Conservation (phyloP, 2,113 vertebrate genomes). For the Pedionomus torquatus region DNA sequence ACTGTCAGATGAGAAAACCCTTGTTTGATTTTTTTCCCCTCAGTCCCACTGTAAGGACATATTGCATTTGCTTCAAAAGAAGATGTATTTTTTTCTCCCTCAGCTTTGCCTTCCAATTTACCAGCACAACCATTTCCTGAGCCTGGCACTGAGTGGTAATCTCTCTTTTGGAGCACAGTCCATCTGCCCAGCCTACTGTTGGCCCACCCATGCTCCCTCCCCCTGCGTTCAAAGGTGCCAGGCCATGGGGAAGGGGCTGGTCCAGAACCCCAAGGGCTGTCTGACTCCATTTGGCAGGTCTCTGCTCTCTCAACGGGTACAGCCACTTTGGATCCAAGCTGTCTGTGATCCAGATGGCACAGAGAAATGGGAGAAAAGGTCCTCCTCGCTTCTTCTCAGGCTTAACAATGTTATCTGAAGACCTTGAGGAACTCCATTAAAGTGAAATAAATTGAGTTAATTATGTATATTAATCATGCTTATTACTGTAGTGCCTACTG, state of each 20-base stretch:
- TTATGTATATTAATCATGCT: neutral
- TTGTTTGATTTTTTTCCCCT: neutral
- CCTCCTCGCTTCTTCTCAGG: neutral
- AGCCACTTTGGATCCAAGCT: neutral
- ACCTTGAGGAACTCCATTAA: neutral
- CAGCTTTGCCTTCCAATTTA: neutral
- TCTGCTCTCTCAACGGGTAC: neutral
- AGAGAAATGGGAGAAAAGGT: neutral
- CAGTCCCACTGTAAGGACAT: neutral
- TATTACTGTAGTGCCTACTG: neutral
- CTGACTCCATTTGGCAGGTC: neutral
- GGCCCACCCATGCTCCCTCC: neutral
- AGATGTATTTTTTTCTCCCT: neutral
- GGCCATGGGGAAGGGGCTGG: neutral
- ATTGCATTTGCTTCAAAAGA: neutral
- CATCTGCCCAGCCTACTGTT: neutral
- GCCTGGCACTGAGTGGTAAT: neutral
- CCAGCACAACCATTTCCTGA: neutral
- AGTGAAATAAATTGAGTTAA: slow-evolving; percentile 2
- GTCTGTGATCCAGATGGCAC: neutral
- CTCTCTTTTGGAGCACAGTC: neutral
- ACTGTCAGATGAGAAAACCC: neutral
- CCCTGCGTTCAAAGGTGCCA: fast-evolving
- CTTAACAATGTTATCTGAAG: neutral
- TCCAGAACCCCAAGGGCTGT: neutral